Percentiles rank a stretch among this genome's conserved stretches.
These are phyloP conservation scores for Gephyroberyx darwinii DNA, from an alignment of 2,797 vertebrate genomes.

Conservation along the genomic window DNA sequence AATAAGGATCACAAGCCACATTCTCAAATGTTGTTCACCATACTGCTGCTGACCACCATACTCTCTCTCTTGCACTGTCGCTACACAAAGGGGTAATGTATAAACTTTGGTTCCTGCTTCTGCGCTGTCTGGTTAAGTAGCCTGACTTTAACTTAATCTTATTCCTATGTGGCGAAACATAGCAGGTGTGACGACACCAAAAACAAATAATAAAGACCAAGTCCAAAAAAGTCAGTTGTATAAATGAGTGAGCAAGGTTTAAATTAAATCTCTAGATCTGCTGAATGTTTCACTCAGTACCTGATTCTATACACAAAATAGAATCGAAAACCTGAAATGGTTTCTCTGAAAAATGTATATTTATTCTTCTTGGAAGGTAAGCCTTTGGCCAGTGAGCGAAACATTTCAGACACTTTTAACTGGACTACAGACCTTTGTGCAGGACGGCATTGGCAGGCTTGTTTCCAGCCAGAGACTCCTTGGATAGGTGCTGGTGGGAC, in stretches of 20 bases:
- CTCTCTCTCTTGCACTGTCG: constrained; percentile 11
- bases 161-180: no score
- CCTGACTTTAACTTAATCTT: no score
- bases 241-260: no score
- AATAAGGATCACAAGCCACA: constrained; percentile 31
- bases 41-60: constrained; percentile 16
- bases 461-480: constrained; percentile 97
- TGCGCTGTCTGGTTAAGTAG: constrained; percentile 5
- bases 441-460: constrained; percentile 97
- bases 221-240: no score
- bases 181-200: no score
- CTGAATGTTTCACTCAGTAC: background rate
- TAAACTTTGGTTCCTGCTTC: background rate
- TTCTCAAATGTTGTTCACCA: constrained; percentile 37
- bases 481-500: constrained; percentile 98
- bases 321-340: background rate
- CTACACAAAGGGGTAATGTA: background rate
- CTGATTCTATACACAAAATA: background rate
- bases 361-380: background rate
- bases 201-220: no score
- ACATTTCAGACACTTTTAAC: constrained; percentile 2
- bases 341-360: constrained; percentile 2
- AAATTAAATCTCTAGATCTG: no score
- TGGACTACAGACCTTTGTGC: constrained; percentile 89
- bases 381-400: background rate